Conservation (phyloP, 1,140 invertebrate genomes). For the Apis florea region DNA sequence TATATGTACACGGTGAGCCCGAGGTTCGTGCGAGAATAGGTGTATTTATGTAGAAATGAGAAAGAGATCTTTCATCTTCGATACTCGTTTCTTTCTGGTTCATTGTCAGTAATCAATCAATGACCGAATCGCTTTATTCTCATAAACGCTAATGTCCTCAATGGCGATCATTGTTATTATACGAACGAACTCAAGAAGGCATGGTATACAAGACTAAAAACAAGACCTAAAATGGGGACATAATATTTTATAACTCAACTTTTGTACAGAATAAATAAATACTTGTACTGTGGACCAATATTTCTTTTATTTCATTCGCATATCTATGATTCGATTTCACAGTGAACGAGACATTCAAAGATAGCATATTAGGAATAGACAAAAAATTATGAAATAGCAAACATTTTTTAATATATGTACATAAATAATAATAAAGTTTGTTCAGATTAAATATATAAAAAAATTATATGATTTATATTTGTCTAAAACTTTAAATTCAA, state of each 20-base stretch:
- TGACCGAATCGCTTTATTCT: conserved; percentile 45
- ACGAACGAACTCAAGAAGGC: conserved; percentile 73
- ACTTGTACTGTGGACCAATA: conserved; percentile 79
- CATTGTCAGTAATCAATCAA: conserved; percentile 7
- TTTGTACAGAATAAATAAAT: conserved; percentile 79
- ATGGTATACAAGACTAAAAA: conserved; percentile 76
- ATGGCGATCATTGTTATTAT: conserved; percentile 73
- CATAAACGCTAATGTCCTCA: conserved; percentile 61
- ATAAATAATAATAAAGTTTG: background rate
- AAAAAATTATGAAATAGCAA: background rate
- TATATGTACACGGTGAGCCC: conserved; percentile 68
- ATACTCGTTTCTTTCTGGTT: conserved; percentile 8
- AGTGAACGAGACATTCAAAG: background rate
- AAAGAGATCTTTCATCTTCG: conserved; percentile 5
- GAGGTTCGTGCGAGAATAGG: conserved; percentile 56
- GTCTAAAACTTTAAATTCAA: background rate
- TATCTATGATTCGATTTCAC: background rate
- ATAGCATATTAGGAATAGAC: background rate
- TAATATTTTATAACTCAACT: conserved; percentile 79
- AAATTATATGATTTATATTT: conserved; percentile 17
- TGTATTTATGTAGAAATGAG: conserved; percentile 24
- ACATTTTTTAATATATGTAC: conserved; percentile 2
- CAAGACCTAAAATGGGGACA: conserved; percentile 76
- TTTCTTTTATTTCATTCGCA: conserved; percentile 75
- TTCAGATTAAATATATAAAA: background rate